Percentiles rank a stretch among this genome's conserved stretches.
Evolutionary conservation across 2,888 invertebrate genomes (phyloP).

Genomic region (Watsonalla cultraria): DNA sequence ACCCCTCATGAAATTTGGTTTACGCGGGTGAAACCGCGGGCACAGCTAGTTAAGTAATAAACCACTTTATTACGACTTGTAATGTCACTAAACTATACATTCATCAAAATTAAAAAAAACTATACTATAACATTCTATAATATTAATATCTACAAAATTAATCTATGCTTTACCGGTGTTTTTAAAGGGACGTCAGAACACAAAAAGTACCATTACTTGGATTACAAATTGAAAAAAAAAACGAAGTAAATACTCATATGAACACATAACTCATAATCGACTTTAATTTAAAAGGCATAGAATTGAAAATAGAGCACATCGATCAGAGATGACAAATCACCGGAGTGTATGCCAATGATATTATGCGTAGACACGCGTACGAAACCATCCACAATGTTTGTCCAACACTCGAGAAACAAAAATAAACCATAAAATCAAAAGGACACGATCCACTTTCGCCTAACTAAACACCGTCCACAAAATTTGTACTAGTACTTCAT

Average conservation of each 20-base stretch:
- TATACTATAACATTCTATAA: too few relatives aligned
- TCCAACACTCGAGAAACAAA: constrained; percentile 22
- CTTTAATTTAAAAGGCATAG: constrained; percentile 13
- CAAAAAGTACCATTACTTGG: not conserved
- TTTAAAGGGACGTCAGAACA: not conserved
- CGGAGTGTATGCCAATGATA: constrained; percentile 67
- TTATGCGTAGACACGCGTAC: constrained; percentile 72
- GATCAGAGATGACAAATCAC: constrained; percentile 68
- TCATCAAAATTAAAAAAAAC: too few relatives aligned
- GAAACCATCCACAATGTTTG: constrained; percentile 35
- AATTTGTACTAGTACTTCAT: constrained; percentile 15
- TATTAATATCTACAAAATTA: too few relatives aligned
- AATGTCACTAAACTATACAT: too few relatives aligned
- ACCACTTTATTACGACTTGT: too few relatives aligned
- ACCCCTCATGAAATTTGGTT: too few relatives aligned
- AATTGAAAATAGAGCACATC: constrained; percentile 22
- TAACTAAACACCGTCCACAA: constrained; percentile 14
- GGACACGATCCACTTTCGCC: constrained; percentile 22
- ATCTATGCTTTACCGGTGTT: too few relatives aligned
- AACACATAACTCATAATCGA: constrained; percentile 7
- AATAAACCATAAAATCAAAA: constrained; percentile 21
- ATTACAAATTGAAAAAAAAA: not conserved
- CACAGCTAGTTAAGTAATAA: too few relatives aligned
- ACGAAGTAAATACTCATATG: not conserved
- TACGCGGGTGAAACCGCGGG: too few relatives aligned